Conservation (phyloP, 2,888 invertebrate species). For the Plagodis pulveraria region DNA sequence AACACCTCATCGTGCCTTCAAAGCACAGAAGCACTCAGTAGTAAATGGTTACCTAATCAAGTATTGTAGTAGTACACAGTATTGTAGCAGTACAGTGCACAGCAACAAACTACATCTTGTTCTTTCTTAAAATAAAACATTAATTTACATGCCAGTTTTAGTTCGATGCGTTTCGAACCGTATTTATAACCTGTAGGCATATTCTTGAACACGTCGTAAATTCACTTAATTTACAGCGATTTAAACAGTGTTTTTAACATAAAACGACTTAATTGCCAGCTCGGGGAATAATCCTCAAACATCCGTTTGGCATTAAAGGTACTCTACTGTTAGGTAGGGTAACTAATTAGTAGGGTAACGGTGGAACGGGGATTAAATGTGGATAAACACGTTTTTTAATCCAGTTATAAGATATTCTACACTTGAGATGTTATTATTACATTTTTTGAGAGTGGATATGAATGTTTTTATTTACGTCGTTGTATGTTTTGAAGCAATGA, state of each 20-base stretch:
- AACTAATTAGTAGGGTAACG: conserved; percentile 8
- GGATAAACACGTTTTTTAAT: background rate
- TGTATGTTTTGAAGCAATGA: no score
- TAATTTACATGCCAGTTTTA: background rate
- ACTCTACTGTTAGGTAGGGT: conserved; percentile 19
- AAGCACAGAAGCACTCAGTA: no score
- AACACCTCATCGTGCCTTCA: no score
- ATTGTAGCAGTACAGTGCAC: no score
- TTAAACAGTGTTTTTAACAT: conserved; percentile 54
- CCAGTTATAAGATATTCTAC: no score
- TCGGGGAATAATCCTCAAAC: conserved; percentile 53
- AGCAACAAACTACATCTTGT: no score
- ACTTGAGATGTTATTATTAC: no score
- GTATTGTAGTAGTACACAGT: no score
- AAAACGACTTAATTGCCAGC: conserved; percentile 59
- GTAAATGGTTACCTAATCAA: no score
- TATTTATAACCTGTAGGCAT: conserved; percentile 20
- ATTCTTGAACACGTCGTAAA: conserved; percentile 45
- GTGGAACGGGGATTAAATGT: conserved; percentile 1
- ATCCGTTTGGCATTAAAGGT: conserved; percentile 53
- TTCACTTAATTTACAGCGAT: conserved; percentile 51
- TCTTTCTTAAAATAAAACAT: no score
- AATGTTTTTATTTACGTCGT: no score
- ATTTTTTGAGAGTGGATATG: no score
- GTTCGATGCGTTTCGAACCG: conserved; percentile 2